A percentile compares a stretch with the other conserved stretches of the same genome.
Conservation (phyloP, 37 sponge, comb jelly and placozoan species). For the Oopsacas minuta region DNA sequence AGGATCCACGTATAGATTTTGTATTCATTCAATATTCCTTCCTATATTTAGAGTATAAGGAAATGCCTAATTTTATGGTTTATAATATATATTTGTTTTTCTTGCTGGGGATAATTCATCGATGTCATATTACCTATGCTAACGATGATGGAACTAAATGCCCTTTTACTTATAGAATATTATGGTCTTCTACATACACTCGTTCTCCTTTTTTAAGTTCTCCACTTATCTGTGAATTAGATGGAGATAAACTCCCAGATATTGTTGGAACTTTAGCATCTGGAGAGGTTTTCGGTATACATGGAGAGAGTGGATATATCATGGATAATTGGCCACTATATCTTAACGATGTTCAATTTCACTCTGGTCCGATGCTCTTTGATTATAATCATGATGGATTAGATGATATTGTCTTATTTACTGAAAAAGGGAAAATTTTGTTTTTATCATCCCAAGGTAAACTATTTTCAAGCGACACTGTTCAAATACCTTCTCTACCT, state of each 20-base stretch:
- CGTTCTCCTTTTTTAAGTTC: neutral
- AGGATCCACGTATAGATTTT: too few relatives aligned
- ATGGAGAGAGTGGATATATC: neutral
- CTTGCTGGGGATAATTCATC: too few relatives aligned
- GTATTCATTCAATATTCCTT: too few relatives aligned
- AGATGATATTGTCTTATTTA: neutral
- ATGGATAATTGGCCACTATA: neutral
- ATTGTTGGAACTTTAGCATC: neutral
- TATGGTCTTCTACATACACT: neutral
- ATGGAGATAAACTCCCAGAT: neutral
- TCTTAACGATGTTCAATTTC: neutral
- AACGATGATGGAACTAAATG: neutral
- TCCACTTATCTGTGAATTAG: neutral
- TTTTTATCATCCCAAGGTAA: neutral
- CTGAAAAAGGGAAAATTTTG: neutral
- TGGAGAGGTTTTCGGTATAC: neutral
- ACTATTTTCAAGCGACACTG: neutral
- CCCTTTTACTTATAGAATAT: neutral
- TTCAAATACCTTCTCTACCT: neutral
- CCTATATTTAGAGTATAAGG: too few relatives aligned
- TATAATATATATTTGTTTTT: too few relatives aligned
- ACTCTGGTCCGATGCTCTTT: neutral
- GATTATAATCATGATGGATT: neutral
- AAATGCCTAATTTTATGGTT: too few relatives aligned
- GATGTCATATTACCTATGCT: too few relatives aligned